These are phyloP conservation scores for Esox lucius DNA, from an alignment of 2,797 vertebrate genomes.

Conservation along the genomic window DNA sequence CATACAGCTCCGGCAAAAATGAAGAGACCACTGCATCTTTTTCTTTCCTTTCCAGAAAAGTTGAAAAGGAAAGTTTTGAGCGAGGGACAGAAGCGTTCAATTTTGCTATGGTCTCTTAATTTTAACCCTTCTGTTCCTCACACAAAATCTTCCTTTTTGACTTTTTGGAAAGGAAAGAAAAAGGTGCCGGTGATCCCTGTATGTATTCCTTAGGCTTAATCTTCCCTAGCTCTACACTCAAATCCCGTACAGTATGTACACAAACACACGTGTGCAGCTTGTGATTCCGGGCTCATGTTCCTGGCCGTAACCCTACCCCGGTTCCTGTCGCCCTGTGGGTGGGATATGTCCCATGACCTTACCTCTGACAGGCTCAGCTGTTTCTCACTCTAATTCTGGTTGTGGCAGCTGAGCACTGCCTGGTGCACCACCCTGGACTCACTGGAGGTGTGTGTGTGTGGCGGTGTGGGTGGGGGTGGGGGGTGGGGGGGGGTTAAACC, in stretches of 20 bases:
- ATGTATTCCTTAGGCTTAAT: too few species aligned
- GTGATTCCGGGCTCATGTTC: background rate
- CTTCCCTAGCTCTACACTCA: background rate
- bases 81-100: too few species aligned
- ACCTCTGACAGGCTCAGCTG: constrained; percentile 72
- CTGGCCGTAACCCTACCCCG: constrained; percentile 53
- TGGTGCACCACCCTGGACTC: background rate
- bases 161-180: too few species aligned
- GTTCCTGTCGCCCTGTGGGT: constrained; percentile 56
- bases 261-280: background rate
- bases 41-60: too few species aligned
- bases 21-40: too few species aligned
- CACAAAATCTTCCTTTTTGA: too few species aligned
- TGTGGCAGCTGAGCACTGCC: constrained; percentile 66
- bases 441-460: background rate
- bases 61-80: too few species aligned
- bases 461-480: too few species aligned
- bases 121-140: too few species aligned
- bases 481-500: background rate
- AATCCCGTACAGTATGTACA: background rate
- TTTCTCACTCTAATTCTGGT: constrained; percentile 73
- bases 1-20: too few species aligned
- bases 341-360: constrained; percentile 69
- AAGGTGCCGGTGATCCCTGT: too few species aligned
- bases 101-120: too few species aligned